Base-by-base conservation (phyloP, 1,140 invertebrate species). In the Pissodes strobi region DNA sequence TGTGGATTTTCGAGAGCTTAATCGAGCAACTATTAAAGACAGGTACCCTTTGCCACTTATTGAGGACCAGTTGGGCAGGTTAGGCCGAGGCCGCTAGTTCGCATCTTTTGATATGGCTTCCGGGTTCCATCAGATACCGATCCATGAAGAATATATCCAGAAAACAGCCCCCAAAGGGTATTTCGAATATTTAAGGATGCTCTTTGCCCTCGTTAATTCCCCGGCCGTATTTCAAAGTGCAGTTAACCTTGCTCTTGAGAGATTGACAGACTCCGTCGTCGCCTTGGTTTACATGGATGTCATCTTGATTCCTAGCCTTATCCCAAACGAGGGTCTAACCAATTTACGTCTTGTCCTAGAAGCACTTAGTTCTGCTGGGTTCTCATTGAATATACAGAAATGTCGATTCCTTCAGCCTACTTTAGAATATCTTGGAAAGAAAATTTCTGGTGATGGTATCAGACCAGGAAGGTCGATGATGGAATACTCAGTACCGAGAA, bases 171-270 rank as follows among this genome's bases (percentile, higher is more conserved):
- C 70, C 5, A 68, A 72, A 23, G 70, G 71, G 1, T 69, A 74
- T 22, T 84, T 80, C 62, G 80, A 82, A 60, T 82, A 75, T 63
- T 45, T 69, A 0, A 68, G 69, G 48, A 67, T 81, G 51, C 80
- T 80, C 12, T 82, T 80, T 67, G 81, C 81, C 6, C 62, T 83
- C 1, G 65, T 51, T 10, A 81, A 79, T 68, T 68, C 77, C 0
- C 76, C 81, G 1, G 59, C 75, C 6, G 71, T 76, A 1, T 83
- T 82, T 60, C 75, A 80, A 58, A 51, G 72, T 25, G 64, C 78
- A 6, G 77, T 82, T 5, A 75, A 78, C 46, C 59, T 53, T 2
- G 67, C 79, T 22, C 70, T 79, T 27, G 49, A 27, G 10, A 53
- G 73, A 6, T 57, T 79, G 2, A 38, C 25, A 25, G n/a, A 48